phyloP scores from a whole-genome alignment of 2,888 invertebrate genomes.

The Parnassius smintheus region DNA sequence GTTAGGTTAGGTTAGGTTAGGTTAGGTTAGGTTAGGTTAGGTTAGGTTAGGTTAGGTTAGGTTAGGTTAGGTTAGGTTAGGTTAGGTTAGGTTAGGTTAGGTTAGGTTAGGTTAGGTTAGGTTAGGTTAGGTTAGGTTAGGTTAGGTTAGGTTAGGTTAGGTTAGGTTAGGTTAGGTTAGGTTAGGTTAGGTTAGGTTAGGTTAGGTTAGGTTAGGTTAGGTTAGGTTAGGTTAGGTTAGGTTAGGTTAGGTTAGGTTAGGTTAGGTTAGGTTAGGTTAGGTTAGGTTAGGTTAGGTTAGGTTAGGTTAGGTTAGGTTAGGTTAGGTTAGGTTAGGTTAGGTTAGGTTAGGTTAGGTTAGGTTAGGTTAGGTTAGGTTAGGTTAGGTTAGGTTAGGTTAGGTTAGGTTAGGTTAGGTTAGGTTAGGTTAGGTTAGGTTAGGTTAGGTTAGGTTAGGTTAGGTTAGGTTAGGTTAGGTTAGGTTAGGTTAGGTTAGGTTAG shows the following conservation, averaged over 20 bases:
- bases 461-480: too few relatives aligned
- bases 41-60: constrained; percentile 30
- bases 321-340: constrained; percentile 29
- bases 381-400: too few relatives aligned
- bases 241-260: constrained; percentile 23
- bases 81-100: constrained; percentile 30
- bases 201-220: constrained; percentile 30
- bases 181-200: constrained; percentile 28
- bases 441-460: too few relatives aligned
- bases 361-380: too few relatives aligned
- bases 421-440: too few relatives aligned
- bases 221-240: constrained; percentile 29
- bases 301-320: constrained; percentile 21
- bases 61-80: constrained; percentile 29
- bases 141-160: constrained; percentile 37
- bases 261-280: constrained; percentile 29
- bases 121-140: constrained; percentile 37
- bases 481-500: too few relatives aligned
- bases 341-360: constrained; percentile 6
- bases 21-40: constrained; percentile 31
- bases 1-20: constrained; percentile 30
- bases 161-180: constrained; percentile 38
- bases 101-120: constrained; percentile 33
- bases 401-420: too few relatives aligned
- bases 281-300: constrained; percentile 24